Evolutionary conservation across 1,140 invertebrate species (phyloP), one percentile per base, ranked within the genome.

Genomic region (Cyrtorhinus lividipennis): DNA sequence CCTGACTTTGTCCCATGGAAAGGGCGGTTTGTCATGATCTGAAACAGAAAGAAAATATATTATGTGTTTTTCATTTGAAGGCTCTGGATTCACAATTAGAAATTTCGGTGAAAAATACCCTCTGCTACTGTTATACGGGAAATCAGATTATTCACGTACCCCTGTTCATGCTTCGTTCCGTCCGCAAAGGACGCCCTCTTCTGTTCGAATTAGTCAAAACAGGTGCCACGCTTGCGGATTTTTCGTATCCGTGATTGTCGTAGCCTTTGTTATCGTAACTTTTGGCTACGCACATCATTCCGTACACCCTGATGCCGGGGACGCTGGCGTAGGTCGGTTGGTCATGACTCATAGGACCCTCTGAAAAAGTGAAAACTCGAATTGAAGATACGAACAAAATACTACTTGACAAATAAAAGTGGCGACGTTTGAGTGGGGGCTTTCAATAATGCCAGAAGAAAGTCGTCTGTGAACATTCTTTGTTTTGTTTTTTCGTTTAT

Each of bases 251-350:
- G n/a, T n/a, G n/a, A n/a, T n/a, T n/a, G n/a, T n/a, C n/a, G n/a
- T n/a, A n/a, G n/a, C n/a, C n/a, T n/a, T n/a, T n/a, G n/a, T 26
- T 48, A 15, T 60, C 23, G 72, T 0, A 73, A 73, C 30, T 61
- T 68, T 69, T 75, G 74, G 60, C 78, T 0, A 88, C 85, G 73
- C 92, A 93, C 83, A 94, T 88, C 92, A 95, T 95, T 57, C 90
- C 92, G 69, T 90, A 94, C 2, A 94, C 90, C 65, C 90, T 78
- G 64, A 93, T 92, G 0, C 90, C 90, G 1, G 91, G 91, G 13
- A 95, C 90, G 66, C 90, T 89, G 0, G 91, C 92, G 71, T 94
- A 95, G 0, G 89, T 90, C 2, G 92, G 91, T 71, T 93, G 89
- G 73, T 92, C 88, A 73, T 95, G 92, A 15, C 87, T 89, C 81